phyloP scores from a whole-genome alignment of 2,797 vertebrate species.

The Tarsius wallacei region DNA sequence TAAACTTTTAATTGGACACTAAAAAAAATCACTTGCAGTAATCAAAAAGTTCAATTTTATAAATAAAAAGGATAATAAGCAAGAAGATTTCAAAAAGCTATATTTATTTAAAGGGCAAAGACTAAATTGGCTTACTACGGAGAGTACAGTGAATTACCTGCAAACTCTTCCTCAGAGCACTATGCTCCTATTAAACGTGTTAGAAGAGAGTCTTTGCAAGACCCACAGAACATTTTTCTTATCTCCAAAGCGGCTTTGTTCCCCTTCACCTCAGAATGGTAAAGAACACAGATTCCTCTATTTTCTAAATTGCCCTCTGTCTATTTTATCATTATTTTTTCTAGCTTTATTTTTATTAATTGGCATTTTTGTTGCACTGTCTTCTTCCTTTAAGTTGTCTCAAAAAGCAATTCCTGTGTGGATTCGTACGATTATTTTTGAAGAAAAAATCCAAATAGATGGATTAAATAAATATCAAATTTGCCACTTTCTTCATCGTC shows the following conservation, averaged over 20 bases:
- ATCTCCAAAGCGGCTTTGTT: neutral
- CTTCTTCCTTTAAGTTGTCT: neutral
- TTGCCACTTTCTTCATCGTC: neutral
- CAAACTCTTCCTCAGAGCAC: neutral
- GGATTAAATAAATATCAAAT: neutral
- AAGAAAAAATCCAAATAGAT: neutral
- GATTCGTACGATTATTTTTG: neutral
- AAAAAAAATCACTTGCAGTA: slow-evolving; percentile 75
- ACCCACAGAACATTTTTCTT: neutral
- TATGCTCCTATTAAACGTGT: neutral
- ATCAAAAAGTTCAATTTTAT: slow-evolving; percentile 81
- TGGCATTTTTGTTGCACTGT: neutral
- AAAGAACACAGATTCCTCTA: neutral
- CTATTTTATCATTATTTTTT: neutral
- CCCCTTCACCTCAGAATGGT: neutral
- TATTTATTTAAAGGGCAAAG: slow-evolving; percentile 80
- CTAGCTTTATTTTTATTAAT: neutral
- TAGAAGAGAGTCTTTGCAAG: neutral
- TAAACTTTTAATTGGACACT: slow-evolving; percentile 86
- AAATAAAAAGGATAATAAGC: slow-evolving; percentile 81
- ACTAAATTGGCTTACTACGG: slow-evolving; percentile 71
- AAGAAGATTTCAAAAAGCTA: slow-evolving; percentile 61
- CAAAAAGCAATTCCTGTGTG: neutral
- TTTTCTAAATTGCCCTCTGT: slow-evolving; percentile 15
- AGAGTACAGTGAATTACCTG: slow-evolving; percentile 68